These are phyloP conservation scores for Dipus sagitta DNA, from an alignment of 2,797 vertebrate species.

Conservation along the genomic window DNA sequence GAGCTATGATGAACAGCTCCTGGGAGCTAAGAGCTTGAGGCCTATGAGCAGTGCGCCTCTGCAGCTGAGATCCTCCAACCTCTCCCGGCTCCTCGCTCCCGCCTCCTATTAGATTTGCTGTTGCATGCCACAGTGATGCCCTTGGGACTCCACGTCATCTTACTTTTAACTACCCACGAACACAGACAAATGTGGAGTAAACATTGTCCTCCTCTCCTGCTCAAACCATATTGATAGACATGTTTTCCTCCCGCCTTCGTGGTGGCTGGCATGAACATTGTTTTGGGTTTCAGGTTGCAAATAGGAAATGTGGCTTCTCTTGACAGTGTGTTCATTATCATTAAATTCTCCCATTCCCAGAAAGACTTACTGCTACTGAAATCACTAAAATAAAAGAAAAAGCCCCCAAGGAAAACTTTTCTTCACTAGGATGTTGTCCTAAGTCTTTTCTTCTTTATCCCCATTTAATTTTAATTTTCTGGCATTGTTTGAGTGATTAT, in stretches of 20 bases:
- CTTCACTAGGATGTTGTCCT: neutral
- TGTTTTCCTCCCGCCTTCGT: neutral
- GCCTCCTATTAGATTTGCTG: neutral
- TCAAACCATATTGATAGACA: neutral
- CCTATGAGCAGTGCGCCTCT: neutral
- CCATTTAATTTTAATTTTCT: constrained; percentile 50
- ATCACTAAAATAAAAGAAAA: neutral
- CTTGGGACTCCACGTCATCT: neutral
- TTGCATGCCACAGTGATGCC: rapidly evolving
- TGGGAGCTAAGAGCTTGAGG: neutral
- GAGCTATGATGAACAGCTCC: too few species aligned
- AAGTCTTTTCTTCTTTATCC: constrained; percentile 49
- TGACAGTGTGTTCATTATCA: constrained; percentile 25
- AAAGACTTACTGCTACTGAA: constrained; percentile 15
- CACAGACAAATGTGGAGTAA: neutral
- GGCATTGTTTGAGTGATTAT: constrained; percentile 62
- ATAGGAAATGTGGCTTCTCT: constrained; percentile 29
- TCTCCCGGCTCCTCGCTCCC: neutral
- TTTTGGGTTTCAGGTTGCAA: constrained; percentile 27
- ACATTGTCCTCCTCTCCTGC: neutral
- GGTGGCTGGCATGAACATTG: neutral
- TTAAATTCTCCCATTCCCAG: constrained; percentile 52
- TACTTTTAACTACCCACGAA: neutral
- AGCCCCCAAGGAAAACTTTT: constrained; percentile 1
- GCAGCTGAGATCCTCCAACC: rapidly evolving